Evolutionary conservation across 2,888 invertebrate genomes (phyloP), one percentile per base, ranked within the genome.

Genomic region (Drosophila emarginata): DNA sequence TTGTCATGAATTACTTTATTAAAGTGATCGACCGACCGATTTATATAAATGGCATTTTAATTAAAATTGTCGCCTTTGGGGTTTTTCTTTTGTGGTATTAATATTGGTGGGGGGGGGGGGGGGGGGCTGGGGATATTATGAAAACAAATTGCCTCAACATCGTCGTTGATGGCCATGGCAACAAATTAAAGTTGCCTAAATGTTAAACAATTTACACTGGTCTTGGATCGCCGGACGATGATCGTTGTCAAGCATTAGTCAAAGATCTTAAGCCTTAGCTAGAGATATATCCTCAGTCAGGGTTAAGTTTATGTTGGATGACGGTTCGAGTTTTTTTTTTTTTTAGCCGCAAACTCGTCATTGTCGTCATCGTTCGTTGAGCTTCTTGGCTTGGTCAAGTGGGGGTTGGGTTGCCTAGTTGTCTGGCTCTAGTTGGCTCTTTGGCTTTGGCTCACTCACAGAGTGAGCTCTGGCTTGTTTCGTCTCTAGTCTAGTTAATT

Each of bases 171-270:
- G 81, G 85, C 75, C 77, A 59, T 60, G 67, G 51, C 71, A 66
- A 67, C 77, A 81, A 83, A 85, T 85, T 81, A 81, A 87, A 79
- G 75, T 77, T 74, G 87, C 77, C 88, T 86, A 86, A 87, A 87
- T 87, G 89, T 78, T 88, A 79, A 83, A 77, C 81, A 86, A 87
- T 87, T 87, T 87, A 80, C 87, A 87, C 87, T 74, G 32, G 58
- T 58, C 64, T 50, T 36, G 18, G 18, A 15, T 28, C 58, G 52
- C 37, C 61, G 62, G 51, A 4, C 37, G 4, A 37, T 45, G 18
- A 18, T 45, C 66, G 64, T 51, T 37, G 70, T 69, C 36, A 60
- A 53, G 79, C 79, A 79, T 81, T 87, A 81, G 86, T 74, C 77
- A 76, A 76, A 56, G 61, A 51, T 52, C 40, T 57, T 26, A 51